phyloP scores from a whole-genome alignment of 2,797 vertebrate genomes.

The Astyanax mexicanus region DNA sequence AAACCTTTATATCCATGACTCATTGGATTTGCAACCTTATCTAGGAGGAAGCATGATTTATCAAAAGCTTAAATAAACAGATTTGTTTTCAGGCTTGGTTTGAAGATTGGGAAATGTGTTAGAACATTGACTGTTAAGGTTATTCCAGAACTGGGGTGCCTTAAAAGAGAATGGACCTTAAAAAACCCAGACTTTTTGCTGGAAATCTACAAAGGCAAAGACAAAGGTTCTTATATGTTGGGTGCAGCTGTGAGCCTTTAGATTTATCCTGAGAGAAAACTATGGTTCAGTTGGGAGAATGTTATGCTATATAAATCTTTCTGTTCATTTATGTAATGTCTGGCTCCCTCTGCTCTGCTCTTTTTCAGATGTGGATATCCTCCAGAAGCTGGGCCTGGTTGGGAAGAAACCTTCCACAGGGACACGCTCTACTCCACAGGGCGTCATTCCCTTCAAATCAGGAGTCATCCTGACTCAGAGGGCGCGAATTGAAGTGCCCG shows the following conservation, averaged over 20 bases:
- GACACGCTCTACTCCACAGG: slow-evolving; percentile 75
- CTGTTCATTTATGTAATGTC: slow-evolving; percentile 24
- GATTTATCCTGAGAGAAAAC: not conserved
- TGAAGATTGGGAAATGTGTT: too few species aligned
- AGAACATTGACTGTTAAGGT: too few species aligned
- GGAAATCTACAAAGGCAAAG: too few species aligned
- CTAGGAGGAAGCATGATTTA: too few species aligned
- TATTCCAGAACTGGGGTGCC: too few species aligned
- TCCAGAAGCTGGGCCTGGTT: slow-evolving; percentile 90
- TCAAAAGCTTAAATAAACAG: too few species aligned
- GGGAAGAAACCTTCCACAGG: slow-evolving; percentile 79
- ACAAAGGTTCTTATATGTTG: not conserved
- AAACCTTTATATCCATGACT: too few species aligned
- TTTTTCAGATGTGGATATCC: slow-evolving; percentile 92
- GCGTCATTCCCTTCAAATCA: slow-evolving; percentile 91
- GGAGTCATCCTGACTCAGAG: slow-evolving; percentile 92
- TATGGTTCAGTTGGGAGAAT: not conserved
- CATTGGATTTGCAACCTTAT: too few species aligned
- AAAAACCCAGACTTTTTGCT: too few species aligned
- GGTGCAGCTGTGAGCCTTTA: not conserved
- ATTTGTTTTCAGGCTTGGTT: too few species aligned
- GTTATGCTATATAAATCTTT: slow-evolving; percentile 11
- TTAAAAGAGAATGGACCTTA: too few species aligned
- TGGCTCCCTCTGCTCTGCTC: not conserved
- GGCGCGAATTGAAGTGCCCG: slow-evolving; percentile 84